Evolutionary conservation across 2,113 vertebrate genomes (phyloP).

Genomic region (Origma solitaria): DNA sequence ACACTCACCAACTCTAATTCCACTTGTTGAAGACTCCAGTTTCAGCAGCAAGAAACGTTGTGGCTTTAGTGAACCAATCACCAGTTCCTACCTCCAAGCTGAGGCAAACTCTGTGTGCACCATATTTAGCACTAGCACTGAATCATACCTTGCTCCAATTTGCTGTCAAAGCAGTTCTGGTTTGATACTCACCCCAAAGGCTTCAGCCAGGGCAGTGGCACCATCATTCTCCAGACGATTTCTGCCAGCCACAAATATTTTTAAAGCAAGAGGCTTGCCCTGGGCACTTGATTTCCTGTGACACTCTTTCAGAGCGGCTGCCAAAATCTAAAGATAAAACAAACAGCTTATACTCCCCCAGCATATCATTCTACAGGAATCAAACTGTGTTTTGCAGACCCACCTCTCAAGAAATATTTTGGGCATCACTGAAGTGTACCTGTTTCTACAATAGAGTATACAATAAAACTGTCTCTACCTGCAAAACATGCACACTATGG

Average conservation of each 20-base stretch:
- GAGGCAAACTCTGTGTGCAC: background rate
- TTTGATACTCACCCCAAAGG: slow-evolving; percentile 85
- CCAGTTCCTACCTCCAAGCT: background rate
- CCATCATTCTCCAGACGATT: slow-evolving; percentile 97
- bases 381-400: background rate
- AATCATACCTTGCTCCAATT: background rate
- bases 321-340: slow-evolving; percentile 81
- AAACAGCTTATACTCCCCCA: background rate
- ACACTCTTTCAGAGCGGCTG: slow-evolving; percentile 85
- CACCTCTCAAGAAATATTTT: background rate
- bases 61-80: background rate
- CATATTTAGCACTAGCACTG: background rate
- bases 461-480: background rate
- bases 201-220: slow-evolving; percentile 90
- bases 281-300: slow-evolving; percentile 80
- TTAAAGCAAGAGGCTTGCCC: slow-evolving; percentile 83
- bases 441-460: background rate
- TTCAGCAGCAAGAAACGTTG: background rate
- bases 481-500: background rate
- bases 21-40: background rate
- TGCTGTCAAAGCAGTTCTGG: background rate
- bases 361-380: background rate
- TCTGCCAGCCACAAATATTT: slow-evolving; percentile 91
- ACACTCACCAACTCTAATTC: background rate
- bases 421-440: background rate